Evolutionary conservation across 2,797 vertebrate genomes (phyloP).

Genomic region (Cyclopterus lumpus): DNA sequence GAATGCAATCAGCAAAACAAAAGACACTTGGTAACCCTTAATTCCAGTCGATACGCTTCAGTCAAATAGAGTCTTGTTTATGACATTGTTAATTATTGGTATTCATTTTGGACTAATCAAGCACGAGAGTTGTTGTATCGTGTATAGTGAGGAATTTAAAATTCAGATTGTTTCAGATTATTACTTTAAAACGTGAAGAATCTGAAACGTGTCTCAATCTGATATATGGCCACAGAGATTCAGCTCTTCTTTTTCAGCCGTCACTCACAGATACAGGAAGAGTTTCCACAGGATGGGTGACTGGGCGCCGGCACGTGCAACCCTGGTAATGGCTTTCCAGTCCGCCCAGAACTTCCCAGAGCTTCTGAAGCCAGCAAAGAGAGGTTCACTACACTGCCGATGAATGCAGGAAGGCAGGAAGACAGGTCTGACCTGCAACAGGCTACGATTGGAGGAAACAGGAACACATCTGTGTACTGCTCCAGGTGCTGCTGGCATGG

Average conservation of each 20-base stretch:
- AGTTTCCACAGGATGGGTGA: constrained; percentile 61
- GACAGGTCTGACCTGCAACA: constrained; percentile 20
- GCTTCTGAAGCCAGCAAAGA: constrained; percentile 19
- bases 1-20: constrained; percentile 27
- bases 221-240: not conserved
- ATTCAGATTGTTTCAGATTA: not conserved
- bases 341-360: constrained; percentile 51
- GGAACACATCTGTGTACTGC: constrained; percentile 44
- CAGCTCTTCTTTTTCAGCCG: not conserved
- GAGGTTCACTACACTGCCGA: constrained; percentile 6
- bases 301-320: constrained; percentile 48
- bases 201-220: not conserved
- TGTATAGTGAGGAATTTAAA: not conserved
- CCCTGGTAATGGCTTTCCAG: constrained; percentile 36
- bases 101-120: not conserved
- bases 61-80: not conserved
- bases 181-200: not conserved
- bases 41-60: not conserved
- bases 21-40: not conserved
- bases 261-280: constrained; percentile 30
- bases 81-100: not conserved
- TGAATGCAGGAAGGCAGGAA: constrained; percentile 28
- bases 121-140: not conserved
- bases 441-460: constrained; percentile 56
- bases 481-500: constrained; percentile 30